These are phyloP conservation scores for Pygoscelis antarcticus DNA, from an alignment of 2,113 vertebrate species.

Conservation along the genomic window DNA sequence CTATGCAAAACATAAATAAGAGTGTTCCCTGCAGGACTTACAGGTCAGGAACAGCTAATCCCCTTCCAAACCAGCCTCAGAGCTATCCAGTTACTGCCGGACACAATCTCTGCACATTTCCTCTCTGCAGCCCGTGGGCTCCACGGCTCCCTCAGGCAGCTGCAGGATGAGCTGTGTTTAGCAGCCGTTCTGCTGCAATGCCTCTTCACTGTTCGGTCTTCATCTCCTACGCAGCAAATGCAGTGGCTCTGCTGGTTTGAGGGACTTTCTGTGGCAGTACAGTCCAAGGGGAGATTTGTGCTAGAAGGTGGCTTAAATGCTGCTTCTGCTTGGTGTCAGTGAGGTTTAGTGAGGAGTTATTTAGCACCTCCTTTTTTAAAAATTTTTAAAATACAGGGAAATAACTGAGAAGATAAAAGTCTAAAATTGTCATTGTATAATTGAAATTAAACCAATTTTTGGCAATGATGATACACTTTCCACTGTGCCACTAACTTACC, in stretches of 20 bases:
- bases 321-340: not conserved
- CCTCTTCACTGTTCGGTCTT: rapidly evolving
- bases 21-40: not conserved
- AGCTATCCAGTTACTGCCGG: not conserved
- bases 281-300: not conserved
- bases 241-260: not conserved
- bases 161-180: not conserved
- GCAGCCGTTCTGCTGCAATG: rapidly evolving
- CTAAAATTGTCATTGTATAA: not conserved
- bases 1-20: not conserved
- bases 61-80: not conserved
- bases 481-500: not conserved
- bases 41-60: not conserved
- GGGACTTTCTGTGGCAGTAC: not conserved
- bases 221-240: not conserved
- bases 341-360: not conserved
- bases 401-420: not conserved
- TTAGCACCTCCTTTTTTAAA: not conserved
- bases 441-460: not conserved
- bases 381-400: not conserved
- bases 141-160: rapidly evolving
- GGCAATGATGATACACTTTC: not conserved
- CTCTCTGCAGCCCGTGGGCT: not conserved
- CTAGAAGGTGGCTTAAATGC: not conserved
- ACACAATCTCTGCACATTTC: not conserved